Conservation (phyloP, 2,797 vertebrate genomes). For the Enteromius anoplus region DNA sequence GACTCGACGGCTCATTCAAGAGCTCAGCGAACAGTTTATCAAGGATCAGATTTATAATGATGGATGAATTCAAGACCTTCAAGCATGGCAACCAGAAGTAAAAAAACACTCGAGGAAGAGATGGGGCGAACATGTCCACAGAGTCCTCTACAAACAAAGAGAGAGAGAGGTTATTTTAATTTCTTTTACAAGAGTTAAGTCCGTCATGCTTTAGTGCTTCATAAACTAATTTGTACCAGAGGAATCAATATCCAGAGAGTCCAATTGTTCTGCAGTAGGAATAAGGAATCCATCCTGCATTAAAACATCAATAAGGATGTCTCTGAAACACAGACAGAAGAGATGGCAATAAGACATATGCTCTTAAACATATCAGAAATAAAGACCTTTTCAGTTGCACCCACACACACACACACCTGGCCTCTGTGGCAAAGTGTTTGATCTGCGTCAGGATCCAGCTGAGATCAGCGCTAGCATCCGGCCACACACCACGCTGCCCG, state of each 20-base stretch:
- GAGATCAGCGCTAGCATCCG: conserved; percentile 80
- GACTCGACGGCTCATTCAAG: conserved; percentile 67
- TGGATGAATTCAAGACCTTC: conserved; percentile 79
- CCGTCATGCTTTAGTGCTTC: background rate
- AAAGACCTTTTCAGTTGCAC: background rate
- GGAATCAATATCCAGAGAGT: conserved; percentile 79
- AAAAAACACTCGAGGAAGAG: conserved; percentile 79
- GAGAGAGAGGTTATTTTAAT: background rate
- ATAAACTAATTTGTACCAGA: conserved; percentile 67
- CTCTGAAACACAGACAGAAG: conserved; percentile 47
- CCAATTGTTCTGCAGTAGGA: conserved; percentile 86
- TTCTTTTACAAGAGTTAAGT: background rate
- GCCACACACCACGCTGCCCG: conserved; percentile 72
- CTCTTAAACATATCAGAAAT: background rate
- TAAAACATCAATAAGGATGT: conserved; percentile 71
- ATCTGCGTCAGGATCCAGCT: conserved; percentile 90
- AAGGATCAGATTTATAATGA: conserved; percentile 83
- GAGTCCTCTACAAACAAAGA: conserved; percentile 41
- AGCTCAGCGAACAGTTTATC: conserved; percentile 86
- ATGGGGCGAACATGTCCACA: conserved; percentile 53
- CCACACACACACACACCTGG: conserved; percentile 70
- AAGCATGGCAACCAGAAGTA: conserved; percentile 92
- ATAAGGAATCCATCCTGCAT: conserved; percentile 82
- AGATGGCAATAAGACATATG: background rate
- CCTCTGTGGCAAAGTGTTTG: conserved; percentile 84